A percentile compares a stretch with the other conserved stretches of the same genome.
These are phyloP conservation scores for Myrmophylax atrothorax DNA, from an alignment of 2,113 vertebrate genomes.

Conservation along the genomic window DNA sequence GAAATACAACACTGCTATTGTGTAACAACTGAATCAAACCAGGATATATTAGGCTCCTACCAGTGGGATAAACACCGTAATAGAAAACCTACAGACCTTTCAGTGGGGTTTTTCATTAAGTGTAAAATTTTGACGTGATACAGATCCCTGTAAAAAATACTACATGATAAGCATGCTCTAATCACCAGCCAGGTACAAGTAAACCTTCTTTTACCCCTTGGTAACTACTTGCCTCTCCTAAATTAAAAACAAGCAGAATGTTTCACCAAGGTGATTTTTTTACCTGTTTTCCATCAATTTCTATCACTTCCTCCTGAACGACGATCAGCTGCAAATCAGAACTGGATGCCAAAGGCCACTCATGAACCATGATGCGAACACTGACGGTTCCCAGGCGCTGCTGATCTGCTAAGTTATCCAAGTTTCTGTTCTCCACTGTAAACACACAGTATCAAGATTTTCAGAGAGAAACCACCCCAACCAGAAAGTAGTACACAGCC, in stretches of 20 bases:
- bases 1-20: neutral
- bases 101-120: neutral
- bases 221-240: neutral
- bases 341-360: conserved; percentile 83
- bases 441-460: neutral
- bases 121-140: neutral
- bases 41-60: neutral
- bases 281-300: conserved; percentile 89
- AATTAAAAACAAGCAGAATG: neutral
- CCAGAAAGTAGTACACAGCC: neutral
- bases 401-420: conserved; percentile 69
- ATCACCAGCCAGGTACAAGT: neutral
- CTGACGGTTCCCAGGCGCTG: conserved; percentile 79
- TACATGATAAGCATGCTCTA: neutral
- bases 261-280: neutral
- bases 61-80: neutral
- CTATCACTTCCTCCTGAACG: conserved; percentile 89
- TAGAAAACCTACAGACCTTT: neutral
- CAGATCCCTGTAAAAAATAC: neutral
- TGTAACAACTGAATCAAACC: neutral
- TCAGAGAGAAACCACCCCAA: neutral
- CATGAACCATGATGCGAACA: conserved; percentile 87
- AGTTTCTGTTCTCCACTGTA: conserved; percentile 79
- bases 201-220: neutral
- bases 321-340: conserved; percentile 83